Evolutionary conservation across 2,113 vertebrate genomes (phyloP).

Genomic region (Ariopsis seemanni): DNA sequence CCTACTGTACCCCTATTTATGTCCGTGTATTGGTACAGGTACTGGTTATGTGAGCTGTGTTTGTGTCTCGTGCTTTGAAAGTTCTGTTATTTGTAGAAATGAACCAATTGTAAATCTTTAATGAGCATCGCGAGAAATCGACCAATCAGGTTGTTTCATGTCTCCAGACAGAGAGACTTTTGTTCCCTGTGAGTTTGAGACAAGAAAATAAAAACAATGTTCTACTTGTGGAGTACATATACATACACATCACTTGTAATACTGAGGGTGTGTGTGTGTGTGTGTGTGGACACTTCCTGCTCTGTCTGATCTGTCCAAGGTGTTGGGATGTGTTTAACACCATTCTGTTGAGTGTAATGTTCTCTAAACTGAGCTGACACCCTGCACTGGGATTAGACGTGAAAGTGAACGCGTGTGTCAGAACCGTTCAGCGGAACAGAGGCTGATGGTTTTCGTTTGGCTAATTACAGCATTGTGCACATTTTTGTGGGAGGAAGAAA

Average conservation of each 20-base stretch:
- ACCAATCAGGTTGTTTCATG: neutral
- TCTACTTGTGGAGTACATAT: too few relatives aligned
- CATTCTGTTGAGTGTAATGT: neutral
- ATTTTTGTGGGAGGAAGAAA: constrained; percentile 16
- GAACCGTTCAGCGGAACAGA: neutral
- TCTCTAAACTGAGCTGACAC: neutral
- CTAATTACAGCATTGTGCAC: constrained; percentile 1
- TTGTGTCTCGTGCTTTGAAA: too few relatives aligned
- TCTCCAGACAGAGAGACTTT: neutral
- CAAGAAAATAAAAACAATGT: too few relatives aligned
- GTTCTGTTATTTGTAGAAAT: too few relatives aligned
- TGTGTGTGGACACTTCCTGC: neutral
- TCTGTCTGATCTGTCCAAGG: neutral
- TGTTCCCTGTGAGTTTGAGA: neutral
- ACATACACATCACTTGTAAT: too few relatives aligned
- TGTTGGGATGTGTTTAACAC: neutral
- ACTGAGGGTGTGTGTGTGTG: neutral
- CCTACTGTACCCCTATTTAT: too few relatives aligned
- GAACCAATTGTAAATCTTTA: too few relatives aligned
- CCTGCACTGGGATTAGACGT: neutral
- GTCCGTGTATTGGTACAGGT: too few relatives aligned
- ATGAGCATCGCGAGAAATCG: too few relatives aligned
- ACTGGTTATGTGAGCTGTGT: too few relatives aligned
- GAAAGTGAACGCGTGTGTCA: neutral
- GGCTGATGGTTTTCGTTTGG: neutral